phyloP scores from a whole-genome alignment of 1,140 invertebrate genomes.

The Melanaphis sacchari region DNA sequence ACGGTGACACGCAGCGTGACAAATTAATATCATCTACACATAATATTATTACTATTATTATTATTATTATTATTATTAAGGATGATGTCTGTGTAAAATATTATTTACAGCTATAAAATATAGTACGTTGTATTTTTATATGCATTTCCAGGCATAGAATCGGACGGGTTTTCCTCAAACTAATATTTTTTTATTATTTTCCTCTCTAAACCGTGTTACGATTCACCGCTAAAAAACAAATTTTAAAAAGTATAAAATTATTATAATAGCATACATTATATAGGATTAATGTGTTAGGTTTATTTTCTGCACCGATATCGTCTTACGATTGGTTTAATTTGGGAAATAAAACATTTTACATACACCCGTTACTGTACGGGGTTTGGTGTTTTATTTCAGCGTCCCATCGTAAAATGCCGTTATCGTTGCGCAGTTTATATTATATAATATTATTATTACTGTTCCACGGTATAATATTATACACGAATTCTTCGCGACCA shows the following conservation, averaged over 20 bases:
- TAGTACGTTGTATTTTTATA: neutral
- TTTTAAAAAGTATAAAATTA: neutral
- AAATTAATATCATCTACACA: conserved; percentile 1
- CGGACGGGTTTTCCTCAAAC: neutral
- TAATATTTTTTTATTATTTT: neutral
- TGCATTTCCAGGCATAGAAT: neutral
- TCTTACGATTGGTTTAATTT: neutral
- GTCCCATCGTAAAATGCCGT: neutral
- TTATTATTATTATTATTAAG: neutral
- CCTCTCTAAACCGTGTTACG: neutral
- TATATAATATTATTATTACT: neutral
- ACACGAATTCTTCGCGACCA: neutral
- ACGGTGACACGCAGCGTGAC: neutral
- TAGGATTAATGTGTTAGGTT: neutral
- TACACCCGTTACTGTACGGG: neutral
- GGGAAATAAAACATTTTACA: neutral
- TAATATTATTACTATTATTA: conserved; percentile 3
- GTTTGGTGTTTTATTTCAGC: neutral
- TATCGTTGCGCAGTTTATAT: neutral
- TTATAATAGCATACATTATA: neutral
- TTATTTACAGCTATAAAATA: neutral
- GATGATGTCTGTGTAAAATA: neutral
- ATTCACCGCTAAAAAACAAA: neutral
- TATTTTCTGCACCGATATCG: neutral
- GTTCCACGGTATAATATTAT: neutral